Evolutionary conservation across 2,113 vertebrate species (phyloP), one percentile per base, ranked within the genome.

Genomic region (Halichoeres trimaculatus): DNA sequence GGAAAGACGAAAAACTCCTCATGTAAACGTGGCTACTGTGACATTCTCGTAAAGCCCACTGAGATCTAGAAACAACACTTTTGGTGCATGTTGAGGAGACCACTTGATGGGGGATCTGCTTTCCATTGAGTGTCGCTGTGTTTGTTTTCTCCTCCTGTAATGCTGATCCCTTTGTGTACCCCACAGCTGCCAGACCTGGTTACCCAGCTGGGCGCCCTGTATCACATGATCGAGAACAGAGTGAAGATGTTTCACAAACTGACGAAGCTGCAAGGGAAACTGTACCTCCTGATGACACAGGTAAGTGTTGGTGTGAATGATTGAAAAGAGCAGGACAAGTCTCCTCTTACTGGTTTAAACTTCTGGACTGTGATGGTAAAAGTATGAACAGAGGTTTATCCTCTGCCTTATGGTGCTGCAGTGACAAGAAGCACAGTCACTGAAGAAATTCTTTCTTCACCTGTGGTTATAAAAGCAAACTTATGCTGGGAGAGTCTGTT

Each of bases 221-320:
- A 99, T 70, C 96, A 99, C 85, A 92, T 99, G 85, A 97, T 99
- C 80, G 98, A 99, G 91, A 98, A 95, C 92, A 93, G 98, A 93
- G 96, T 99, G 45, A 98, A 96, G 92, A 95, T 95, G 70, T 95
- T 97, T 69, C 96, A 97, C 77, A 98, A 97, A 77, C 93, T 99
- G 56, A 95, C 95, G 3, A 97, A 96, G 57, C 94, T 99, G 34
- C 94, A 98, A 2, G 98, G 98, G 43, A 99, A 99, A 57, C 95
- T 99, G 17, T 95, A 95, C 76, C 96, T 99, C 83, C 93, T 99
- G 3, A 93, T 94, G 75, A 95, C 95, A 48, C 97, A 99, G 93
- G 98, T 99, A 73, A 85, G 89, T 54, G 22, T 45, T 7, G 0
- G 17, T 34, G 30, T 30, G 30, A 30, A 24, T 58, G 30, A 19